Evolutionary conservation across 2,888 invertebrate genomes (phyloP).

Genomic region (Epistrophe grossulariae): DNA sequence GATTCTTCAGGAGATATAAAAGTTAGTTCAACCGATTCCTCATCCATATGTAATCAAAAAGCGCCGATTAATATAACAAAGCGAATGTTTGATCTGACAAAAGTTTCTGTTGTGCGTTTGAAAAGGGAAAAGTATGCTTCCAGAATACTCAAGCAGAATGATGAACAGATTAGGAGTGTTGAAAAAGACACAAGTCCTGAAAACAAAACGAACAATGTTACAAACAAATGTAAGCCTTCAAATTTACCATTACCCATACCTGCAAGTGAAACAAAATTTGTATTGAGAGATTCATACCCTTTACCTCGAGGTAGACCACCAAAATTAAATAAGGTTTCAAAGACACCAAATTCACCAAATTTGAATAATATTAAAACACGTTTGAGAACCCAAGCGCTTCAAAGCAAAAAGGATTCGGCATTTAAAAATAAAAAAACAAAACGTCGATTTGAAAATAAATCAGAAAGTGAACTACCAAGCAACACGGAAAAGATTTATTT

Average conservation of each 20-base stretch:
- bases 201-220: not conserved
- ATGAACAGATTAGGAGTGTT: not conserved
- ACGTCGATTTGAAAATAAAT: slow-evolving; percentile 83
- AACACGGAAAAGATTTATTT: slow-evolving; percentile 85
- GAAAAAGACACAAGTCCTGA: not conserved
- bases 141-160: slow-evolving; percentile 3
- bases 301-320: slow-evolving; percentile 15
- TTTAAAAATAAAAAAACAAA: slow-evolving; percentile 80
- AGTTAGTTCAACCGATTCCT: not conserved
- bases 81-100: slow-evolving; percentile 45
- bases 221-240: not conserved
- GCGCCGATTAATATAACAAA: not conserved
- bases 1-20: not conserved
- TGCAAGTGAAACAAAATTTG: not conserved
- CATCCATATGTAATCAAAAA: not conserved
- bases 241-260: not conserved
- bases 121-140: slow-evolving; percentile 60
- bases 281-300: not conserved
- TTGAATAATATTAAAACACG: slow-evolving; percentile 45
- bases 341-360: slow-evolving; percentile 13
- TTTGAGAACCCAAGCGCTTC: slow-evolving; percentile 37
- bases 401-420: slow-evolving; percentile 80
- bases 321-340: slow-evolving; percentile 67
- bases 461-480: slow-evolving; percentile 83
- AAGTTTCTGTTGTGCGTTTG: slow-evolving; percentile 66